Evolutionary conservation across 2,888 invertebrate species (phyloP), one percentile per base, ranked within the genome.

Genomic region (Saturnia pavonia): DNA sequence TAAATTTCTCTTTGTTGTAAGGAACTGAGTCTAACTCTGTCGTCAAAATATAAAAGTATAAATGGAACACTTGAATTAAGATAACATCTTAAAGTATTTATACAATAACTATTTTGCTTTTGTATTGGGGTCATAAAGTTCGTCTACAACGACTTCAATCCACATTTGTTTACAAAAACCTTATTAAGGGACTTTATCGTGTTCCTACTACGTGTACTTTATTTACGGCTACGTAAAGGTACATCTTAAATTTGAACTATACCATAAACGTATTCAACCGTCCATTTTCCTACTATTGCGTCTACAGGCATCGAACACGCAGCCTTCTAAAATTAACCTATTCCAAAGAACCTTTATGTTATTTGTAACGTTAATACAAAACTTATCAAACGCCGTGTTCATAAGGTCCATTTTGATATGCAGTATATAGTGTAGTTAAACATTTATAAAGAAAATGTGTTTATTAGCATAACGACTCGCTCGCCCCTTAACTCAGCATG

Each of bases 231-330:
- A 85, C 85, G 82, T 85, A 88, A 89, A 87, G 65, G 40, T 88
- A 60, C 57, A 85, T 86, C 84, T 90, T 88, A 90, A 91, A 88
- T 89, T 85, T 83, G 85, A 86, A 85, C 86, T 85, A 85, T 89
- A 89, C 91, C 88, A 89, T 92, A 93, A 93, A 93, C 90, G 92
- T 93, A 91, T 91, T 90, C 92, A 92, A 92, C 91, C 93, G 91
- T 92, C 88, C 91, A 91, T 94, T 93, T 93, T 90, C 90, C 88
- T 85, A 86, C 90, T 92, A 91, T 92, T 92, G 88, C 86, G 83
- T 85, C 88, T 88, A 88, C 88, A 86, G 85, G 82, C 88, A 79
- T 82, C 82, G 82, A 84, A 91, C 93, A 93, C 91, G 93, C 90
- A 92, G 88, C 77, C 84, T 86, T 82, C 78, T 79, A 75, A 74